A percentile compares a stretch with the other conserved stretches of the same genome.
These are phyloP conservation scores for Perca schrenkii DNA, from an alignment of 2,113 vertebrate species.

Conservation along the genomic window DNA sequence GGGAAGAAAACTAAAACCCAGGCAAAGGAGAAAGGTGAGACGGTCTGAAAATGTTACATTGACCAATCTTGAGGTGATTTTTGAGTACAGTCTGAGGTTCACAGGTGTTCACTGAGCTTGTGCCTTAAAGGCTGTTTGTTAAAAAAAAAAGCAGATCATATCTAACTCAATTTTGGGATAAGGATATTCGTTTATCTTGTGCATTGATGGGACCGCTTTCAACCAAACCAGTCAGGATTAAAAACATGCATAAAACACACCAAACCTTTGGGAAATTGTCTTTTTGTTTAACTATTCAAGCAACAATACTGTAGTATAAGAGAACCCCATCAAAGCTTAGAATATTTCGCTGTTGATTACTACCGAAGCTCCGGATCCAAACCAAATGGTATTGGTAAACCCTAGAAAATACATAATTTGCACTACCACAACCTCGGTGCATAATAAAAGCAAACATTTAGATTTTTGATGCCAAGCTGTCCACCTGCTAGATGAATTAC, in stretches of 20 bases:
- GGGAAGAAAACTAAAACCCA: conserved; percentile 83
- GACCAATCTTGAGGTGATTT: not conserved
- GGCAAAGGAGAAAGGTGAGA: conserved; percentile 80
- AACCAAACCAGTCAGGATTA: too few relatives aligned
- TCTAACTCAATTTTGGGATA: too few relatives aligned
- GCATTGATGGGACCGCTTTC: too few relatives aligned
- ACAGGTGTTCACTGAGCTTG: not conserved
- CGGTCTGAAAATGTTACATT: not conserved
- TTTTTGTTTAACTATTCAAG: too few relatives aligned
- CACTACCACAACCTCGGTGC: not conserved
- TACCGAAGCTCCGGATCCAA: too few relatives aligned
- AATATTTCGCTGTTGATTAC: too few relatives aligned
- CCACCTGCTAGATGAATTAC: not conserved
- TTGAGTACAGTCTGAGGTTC: not conserved
- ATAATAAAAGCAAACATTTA: not conserved
- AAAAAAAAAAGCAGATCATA: not conserved
- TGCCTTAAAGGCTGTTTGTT: not conserved
- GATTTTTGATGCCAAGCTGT: not conserved
- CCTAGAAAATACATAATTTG: not conserved
- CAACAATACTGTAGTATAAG: too few relatives aligned
- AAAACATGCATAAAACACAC: too few relatives aligned
- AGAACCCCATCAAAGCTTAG: too few relatives aligned
- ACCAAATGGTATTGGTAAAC: too few relatives aligned
- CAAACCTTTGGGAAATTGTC: too few relatives aligned
- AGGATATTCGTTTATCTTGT: too few relatives aligned